These are phyloP conservation scores for Portunus trituberculatus DNA, from an alignment of 1,140 invertebrate genomes.

Conservation along the genomic window DNA sequence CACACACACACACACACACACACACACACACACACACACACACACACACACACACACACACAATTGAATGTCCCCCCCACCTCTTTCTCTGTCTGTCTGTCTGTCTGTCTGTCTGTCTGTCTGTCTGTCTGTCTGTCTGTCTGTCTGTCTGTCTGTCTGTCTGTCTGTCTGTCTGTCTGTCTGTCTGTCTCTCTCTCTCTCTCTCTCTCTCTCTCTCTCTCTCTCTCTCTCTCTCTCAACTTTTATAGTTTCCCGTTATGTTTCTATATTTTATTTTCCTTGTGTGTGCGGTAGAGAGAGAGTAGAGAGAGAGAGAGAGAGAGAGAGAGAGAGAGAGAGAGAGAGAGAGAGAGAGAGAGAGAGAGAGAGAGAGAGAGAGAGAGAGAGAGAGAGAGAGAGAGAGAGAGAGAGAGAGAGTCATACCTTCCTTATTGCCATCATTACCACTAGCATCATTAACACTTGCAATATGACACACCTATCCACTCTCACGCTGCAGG, in stretches of 20 bases:
- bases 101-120: not conserved
- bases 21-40: too few relatives aligned
- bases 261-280: not conserved
- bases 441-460: too few relatives aligned
- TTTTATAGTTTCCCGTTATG: too few relatives aligned
- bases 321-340: not conserved
- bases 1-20: too few relatives aligned
- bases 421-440: too few relatives aligned
- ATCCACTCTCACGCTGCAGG: not conserved
- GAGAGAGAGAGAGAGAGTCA: too few relatives aligned
- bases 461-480: too few relatives aligned
- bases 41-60: too few relatives aligned
- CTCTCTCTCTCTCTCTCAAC: conserved; percentile 25
- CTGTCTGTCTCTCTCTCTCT: not conserved
- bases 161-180: not conserved
- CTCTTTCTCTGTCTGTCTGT: not conserved
- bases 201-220: conserved; percentile 15
- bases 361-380: not conserved
- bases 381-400: too few relatives aligned
- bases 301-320: not conserved
- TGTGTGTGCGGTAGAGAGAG: too few relatives aligned
- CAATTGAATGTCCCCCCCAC: too few relatives aligned
- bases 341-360: not conserved
- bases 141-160: not conserved
- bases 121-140: not conserved